These are phyloP conservation scores for Phallusia fumigata DNA, from an alignment of 23 tunicate genomes.

Conservation along the genomic window DNA sequence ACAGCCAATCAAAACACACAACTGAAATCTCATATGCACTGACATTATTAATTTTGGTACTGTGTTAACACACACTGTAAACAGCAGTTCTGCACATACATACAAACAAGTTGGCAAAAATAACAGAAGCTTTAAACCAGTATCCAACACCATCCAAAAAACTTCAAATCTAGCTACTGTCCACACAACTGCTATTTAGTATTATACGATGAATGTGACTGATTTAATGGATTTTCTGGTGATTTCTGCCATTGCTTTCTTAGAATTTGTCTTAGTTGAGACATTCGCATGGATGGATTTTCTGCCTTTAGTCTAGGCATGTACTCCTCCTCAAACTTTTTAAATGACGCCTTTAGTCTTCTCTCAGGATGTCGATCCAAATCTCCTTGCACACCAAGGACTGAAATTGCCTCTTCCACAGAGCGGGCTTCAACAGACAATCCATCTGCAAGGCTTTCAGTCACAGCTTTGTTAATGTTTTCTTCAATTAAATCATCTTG, in stretches of 20 bases:
- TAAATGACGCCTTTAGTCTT: slow-evolving; percentile 88
- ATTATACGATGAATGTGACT: slow-evolving; percentile 33
- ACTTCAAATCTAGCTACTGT: no score
- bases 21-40: no score
- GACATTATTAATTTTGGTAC: no score
- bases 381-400: slow-evolving; percentile 33
- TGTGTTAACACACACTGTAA: no score
- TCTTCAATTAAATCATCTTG: slow-evolving; percentile 46
- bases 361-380: slow-evolving; percentile 87
- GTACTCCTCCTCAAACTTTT: slow-evolving; percentile 79
- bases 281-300: slow-evolving; percentile 69
- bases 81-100: no score
- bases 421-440: slow-evolving; percentile 65
- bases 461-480: slow-evolving; percentile 63
- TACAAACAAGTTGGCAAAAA: no score
- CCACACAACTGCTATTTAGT: slow-evolving; percentile 30
- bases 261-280: slow-evolving; percentile 75
- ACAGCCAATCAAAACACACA: no score
- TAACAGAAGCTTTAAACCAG: no score
- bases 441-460: slow-evolving; percentile 34
- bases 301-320: slow-evolving; percentile 69
- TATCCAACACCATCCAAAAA: no score
- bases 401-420: slow-evolving; percentile 91
- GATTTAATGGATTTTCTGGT: slow-evolving; percentile 96
- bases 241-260: slow-evolving; percentile 93